Conservation (phyloP, 2,797 vertebrate genomes). For the Euphonia xanthogaster region DNA sequence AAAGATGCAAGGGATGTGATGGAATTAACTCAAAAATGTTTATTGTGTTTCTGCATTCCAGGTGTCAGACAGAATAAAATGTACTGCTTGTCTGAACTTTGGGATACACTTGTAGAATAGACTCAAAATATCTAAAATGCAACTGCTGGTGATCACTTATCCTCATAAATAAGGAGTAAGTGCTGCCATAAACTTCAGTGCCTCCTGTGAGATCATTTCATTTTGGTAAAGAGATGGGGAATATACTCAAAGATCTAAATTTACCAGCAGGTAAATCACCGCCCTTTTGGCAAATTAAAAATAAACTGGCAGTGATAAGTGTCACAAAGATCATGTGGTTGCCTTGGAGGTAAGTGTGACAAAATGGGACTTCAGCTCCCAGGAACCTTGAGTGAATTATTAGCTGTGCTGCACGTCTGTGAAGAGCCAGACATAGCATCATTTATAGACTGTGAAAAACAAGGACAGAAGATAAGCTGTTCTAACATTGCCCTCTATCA, state of each 20-base stretch:
- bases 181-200: not conserved
- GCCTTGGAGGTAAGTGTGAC: not conserved
- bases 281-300: conserved; percentile 15
- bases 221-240: not conserved
- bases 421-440: not conserved
- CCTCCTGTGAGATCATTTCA: not conserved
- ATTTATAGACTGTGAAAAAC: not conserved
- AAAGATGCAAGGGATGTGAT: not conserved
- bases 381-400: not conserved
- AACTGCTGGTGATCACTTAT: not conserved
- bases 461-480: not conserved
- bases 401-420: not conserved
- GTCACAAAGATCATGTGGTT: not conserved
- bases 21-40: not conserved
- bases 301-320: not conserved
- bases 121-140: not conserved
- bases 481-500: conserved; percentile 62
- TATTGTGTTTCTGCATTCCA: not conserved
- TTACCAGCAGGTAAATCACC: not conserved
- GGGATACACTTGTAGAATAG: not conserved
- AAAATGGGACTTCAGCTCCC: not conserved
- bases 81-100: not conserved
- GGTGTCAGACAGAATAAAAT: not conserved
- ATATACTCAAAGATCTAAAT: not conserved
- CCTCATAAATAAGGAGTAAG: not conserved